Conservation (phyloP, 2,888 invertebrate genomes). For the Pterostichus niger region DNA sequence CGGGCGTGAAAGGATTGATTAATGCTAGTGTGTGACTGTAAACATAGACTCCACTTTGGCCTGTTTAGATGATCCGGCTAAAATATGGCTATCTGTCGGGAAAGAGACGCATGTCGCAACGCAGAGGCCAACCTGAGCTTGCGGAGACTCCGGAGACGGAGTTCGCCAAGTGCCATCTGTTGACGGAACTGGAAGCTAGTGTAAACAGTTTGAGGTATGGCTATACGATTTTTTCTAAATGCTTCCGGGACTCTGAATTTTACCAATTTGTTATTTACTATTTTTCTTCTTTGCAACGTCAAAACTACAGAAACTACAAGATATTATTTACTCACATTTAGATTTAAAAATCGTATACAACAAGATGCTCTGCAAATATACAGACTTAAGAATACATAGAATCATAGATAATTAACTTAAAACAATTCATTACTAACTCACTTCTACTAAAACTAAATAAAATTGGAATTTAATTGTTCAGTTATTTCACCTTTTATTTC, state of each 20-base stretch:
- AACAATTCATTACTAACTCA: too few species aligned
- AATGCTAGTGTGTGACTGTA: slow-evolving; percentile 62
- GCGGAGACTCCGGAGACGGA: neutral
- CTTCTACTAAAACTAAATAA: too few species aligned
- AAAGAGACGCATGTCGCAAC: slow-evolving; percentile 46
- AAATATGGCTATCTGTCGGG: slow-evolving; percentile 58
- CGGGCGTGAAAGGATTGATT: slow-evolving; percentile 61
- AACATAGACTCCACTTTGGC: slow-evolving; percentile 49
- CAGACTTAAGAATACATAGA: too few species aligned
- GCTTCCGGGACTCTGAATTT: neutral
- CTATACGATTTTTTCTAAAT: slow-evolving; percentile 3
- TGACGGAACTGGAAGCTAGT: slow-evolving; percentile 18
- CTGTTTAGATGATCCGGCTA: slow-evolving; percentile 52
- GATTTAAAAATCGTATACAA: too few species aligned
- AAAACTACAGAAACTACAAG: too few species aligned
- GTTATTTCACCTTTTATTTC: too few species aligned
- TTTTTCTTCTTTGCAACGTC: neutral
- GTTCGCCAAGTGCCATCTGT: slow-evolving; percentile 25
- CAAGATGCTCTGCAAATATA: too few species aligned
- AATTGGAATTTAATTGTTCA: too few species aligned
- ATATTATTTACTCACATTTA: too few species aligned
- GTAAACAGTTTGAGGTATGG: slow-evolving; percentile 14
- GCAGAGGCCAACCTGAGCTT: slow-evolving; percentile 1
- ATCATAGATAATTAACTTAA: too few species aligned
- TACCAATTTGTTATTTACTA: slow-evolving; percentile 24